phyloP scores from a whole-genome alignment of 37 sponge, comb jelly and placozoan genomes.

The Tethya wilhelma region DNA sequence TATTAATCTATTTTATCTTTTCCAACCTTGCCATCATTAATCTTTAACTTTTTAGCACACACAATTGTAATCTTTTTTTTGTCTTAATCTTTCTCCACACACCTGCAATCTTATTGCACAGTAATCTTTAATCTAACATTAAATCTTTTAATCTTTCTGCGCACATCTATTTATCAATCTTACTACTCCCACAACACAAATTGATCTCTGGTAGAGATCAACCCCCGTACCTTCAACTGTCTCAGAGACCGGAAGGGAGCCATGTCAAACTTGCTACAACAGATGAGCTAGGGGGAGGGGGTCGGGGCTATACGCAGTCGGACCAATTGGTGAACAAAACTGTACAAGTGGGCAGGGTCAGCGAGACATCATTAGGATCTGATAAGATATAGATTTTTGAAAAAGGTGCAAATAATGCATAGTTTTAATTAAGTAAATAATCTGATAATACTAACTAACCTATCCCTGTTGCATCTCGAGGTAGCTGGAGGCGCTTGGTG shows the following conservation, averaged over 20 bases:
- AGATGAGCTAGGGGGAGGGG: constrained; percentile 57
- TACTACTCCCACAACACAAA: background rate
- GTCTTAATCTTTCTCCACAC: no score
- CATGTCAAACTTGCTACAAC: constrained; percentile 68
- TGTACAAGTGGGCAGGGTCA: constrained; percentile 82
- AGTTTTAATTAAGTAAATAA: background rate
- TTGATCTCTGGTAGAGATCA: background rate
- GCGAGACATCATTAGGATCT: constrained; percentile 34
- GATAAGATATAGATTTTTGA: background rate
- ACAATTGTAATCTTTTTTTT: no score
- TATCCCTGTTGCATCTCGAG: constrained; percentile 38
- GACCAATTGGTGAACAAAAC: constrained; percentile 71
- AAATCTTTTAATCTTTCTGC: background rate
- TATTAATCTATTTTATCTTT: no score
- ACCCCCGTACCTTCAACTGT: constrained; percentile 37
- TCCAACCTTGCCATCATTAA: no score
- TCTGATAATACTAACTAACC: background rate
- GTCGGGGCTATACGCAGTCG: constrained; percentile 62
- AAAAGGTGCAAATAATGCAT: background rate
- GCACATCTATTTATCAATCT: no score
- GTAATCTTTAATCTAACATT: background rate
- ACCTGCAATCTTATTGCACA: no score
- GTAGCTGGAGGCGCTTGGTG: constrained; percentile 76
- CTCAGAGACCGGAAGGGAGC: constrained; percentile 65
- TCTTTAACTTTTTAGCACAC: no score